These are phyloP conservation scores for Luidia sarsii DNA, from an alignment of 53 echinoderm and acorn worm genomes.

Conservation along the genomic window DNA sequence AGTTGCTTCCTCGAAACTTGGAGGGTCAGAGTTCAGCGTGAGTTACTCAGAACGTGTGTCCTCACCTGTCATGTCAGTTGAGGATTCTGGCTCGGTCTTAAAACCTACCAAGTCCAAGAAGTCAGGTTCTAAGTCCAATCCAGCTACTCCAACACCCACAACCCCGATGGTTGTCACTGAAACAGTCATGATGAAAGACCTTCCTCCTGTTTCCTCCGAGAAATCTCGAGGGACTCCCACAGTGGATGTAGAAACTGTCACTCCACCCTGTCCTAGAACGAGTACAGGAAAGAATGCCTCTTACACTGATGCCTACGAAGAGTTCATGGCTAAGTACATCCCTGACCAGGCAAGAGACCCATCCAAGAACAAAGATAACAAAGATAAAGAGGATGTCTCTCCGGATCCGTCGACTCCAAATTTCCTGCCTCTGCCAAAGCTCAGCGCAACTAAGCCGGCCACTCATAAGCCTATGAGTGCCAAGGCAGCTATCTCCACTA, in stretches of 20 bases:
- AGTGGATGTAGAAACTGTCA: conserved; percentile 69
- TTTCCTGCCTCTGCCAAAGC: not conserved
- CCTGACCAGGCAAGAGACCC: conserved; percentile 19
- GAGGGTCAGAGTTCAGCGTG: conserved; percentile 45
- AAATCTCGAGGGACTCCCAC: conserved; percentile 42
- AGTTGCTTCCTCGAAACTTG: conserved; percentile 16
- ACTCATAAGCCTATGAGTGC: conserved; percentile 28
- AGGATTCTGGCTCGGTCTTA: conserved; percentile 41
- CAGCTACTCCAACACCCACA: conserved; percentile 54
- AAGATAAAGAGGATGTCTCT: not conserved
- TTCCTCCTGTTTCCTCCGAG: conserved; percentile 65
- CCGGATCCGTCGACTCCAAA: not conserved
- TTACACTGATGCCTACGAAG: conserved; percentile 64
- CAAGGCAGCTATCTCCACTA: conserved; percentile 38
- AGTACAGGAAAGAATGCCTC: conserved; percentile 18
- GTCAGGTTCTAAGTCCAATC: conserved; percentile 59
- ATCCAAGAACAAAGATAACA: conserved; percentile 48
- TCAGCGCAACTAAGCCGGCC: conserved; percentile 6
- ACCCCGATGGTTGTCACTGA: conserved; percentile 89
- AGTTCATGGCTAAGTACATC: conserved; percentile 69
- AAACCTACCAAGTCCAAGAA: conserved; percentile 71
- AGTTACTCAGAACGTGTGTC: conserved; percentile 57
- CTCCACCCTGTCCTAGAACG: conserved; percentile 45
- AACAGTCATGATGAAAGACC: conserved; percentile 83
- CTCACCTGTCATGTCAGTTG: conserved; percentile 54